Evolutionary conservation across 2,888 invertebrate species (phyloP).

Genomic region (Schizaphis graminum): DNA sequence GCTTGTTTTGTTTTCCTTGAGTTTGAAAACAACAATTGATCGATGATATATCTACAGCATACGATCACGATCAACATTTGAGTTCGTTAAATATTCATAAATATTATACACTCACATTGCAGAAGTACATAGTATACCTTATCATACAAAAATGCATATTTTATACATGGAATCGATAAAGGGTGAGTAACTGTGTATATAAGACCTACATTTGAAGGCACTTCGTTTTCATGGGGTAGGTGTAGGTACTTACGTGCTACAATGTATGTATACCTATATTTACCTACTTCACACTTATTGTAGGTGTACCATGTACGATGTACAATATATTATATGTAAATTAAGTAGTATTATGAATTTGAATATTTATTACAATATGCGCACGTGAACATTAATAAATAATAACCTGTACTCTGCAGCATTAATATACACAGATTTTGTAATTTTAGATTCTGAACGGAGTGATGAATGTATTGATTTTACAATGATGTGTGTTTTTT

Average conservation of each 20-base stretch:
- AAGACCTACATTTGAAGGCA: background rate
- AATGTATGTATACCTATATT: background rate
- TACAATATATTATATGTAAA: too few relatives aligned
- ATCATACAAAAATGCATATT: background rate
- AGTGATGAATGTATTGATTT: too few relatives aligned
- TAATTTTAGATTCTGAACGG: too few relatives aligned
- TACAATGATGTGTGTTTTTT: too few relatives aligned
- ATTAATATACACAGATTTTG: too few relatives aligned
- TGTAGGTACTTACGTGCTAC: too few relatives aligned
- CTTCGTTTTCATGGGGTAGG: background rate
- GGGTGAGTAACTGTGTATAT: background rate
- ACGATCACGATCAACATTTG: background rate
- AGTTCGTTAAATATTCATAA: background rate
- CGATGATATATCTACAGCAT: background rate
- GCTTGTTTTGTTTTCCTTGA: background rate
- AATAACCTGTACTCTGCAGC: background rate
- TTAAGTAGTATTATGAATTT: background rate
- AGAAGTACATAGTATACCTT: background rate
- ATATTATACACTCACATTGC: background rate
- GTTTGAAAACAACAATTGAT: background rate
- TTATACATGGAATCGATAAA: constrained; percentile 22
- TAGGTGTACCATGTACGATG: too few relatives aligned
- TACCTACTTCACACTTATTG: background rate
- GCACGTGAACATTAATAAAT: background rate
- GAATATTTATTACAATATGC: background rate